Percentiles rank a stretch among this genome's conserved stretches.
Evolutionary conservation across 2,113 vertebrate genomes (phyloP).

Genomic region (Dipodomys spectabilis): DNA sequence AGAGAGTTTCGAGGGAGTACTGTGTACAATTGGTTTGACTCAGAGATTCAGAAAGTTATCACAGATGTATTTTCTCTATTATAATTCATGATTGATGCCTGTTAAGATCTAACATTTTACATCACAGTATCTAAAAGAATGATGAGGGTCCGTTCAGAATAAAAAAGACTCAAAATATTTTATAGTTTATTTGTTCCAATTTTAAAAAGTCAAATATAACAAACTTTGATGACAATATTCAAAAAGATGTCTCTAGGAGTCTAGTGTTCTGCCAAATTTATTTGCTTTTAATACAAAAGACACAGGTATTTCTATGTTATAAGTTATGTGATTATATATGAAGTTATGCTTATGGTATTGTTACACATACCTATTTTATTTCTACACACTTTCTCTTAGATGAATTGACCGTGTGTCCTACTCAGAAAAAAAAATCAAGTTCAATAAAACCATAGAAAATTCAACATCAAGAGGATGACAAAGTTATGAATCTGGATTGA

Average conservation of each 20-base stretch:
- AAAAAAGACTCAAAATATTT: constrained; percentile 25
- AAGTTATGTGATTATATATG: background rate
- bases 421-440: constrained; percentile 52
- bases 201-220: background rate
- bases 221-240: background rate
- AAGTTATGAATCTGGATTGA: constrained; percentile 66
- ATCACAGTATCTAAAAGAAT: background rate
- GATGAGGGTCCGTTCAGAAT: background rate
- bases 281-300: background rate
- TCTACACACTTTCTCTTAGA: constrained; percentile 33
- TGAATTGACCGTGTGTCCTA: background rate
- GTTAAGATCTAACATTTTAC: constrained; percentile 28
- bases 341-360: background rate
- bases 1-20: background rate
- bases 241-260: background rate
- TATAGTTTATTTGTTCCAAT: constrained; percentile 13
- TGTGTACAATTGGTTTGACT: background rate
- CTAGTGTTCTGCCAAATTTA: background rate
- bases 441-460: constrained; percentile 55
- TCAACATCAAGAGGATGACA: constrained; percentile 55
- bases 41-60: constrained; percentile 1
- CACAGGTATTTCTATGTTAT: background rate
- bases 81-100: background rate
- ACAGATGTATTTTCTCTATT: constrained; percentile 2
- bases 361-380: background rate